Evolutionary conservation across 2,113 vertebrate species (phyloP), one percentile per base, ranked within the genome.

Genomic region (Podiceps cristatus): DNA sequence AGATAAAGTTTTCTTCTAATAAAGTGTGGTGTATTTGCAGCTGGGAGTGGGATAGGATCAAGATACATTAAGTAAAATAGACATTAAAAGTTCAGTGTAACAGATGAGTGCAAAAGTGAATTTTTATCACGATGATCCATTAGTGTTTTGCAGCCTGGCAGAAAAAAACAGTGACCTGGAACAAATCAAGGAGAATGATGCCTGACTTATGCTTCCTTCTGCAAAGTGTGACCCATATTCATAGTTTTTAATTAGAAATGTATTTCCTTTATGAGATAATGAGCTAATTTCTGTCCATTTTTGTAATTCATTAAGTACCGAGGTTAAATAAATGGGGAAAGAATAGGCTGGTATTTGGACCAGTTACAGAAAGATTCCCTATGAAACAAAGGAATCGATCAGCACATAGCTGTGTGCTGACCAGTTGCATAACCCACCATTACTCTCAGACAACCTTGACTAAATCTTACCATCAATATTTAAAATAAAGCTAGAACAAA

Each of bases 171-270:
- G 97, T 97, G 97, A 97, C 93, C 97, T 89, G 67, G 96, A 98
- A 98, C 90, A 98, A 97, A 97, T 97, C 58, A 96, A 92, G 91
- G 98, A 96, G 90, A 97, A 97, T 83, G 84, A 97, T 93, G 86
- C 90, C 95, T 97, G 88, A 95, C 97, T 97, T 97, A 82, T 71
- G 49, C 80, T 97, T 96, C 75, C 68, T 95, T 96, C 91, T 96
- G 55, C 68, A 87, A 96, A 85, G 40, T 52, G 63, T 96, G 96
- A 97, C 96, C 95, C 56, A 84, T 92, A 97, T 96, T 97, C 83
- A 92, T 93, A 93, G 95, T 59, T 93, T 90, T 95, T 95, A 97
- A 97, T 98, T 97, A 96, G 84, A 97, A 95, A 96, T 97, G 11
- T 93, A 76, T 96, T 98, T 93, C 78, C 69, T 90, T 97, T 96